Conservation (phyloP, 2,113 vertebrate genomes). For the Gymnobelideus leadbeateri region DNA sequence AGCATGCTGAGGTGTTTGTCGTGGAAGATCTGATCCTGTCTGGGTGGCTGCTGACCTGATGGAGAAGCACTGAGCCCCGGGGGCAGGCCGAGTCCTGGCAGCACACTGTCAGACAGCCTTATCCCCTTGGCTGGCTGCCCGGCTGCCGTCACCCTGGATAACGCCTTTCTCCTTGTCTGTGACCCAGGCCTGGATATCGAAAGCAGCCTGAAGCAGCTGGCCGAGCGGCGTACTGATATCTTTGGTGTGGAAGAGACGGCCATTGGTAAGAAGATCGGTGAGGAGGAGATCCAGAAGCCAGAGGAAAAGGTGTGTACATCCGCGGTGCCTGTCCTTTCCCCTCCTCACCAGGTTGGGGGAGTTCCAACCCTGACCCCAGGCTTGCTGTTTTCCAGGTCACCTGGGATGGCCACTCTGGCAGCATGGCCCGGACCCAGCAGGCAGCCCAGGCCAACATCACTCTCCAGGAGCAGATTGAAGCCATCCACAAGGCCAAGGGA, state of each 20-base stretch:
- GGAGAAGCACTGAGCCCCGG: too few species aligned
- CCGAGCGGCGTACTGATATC: constrained; percentile 99
- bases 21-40: too few species aligned
- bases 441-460: constrained; percentile 99
- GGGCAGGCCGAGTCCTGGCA: neutral
- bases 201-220: constrained; percentile 98
- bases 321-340: neutral
- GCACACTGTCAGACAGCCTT: too few species aligned
- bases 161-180: neutral
- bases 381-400: constrained; percentile 88
- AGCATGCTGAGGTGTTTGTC: fast-evolving
- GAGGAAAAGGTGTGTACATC: constrained; percentile 93
- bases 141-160: fast-evolving
- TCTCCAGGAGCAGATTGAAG: constrained; percentile 99
- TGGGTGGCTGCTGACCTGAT: too few species aligned
- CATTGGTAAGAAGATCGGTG: constrained; percentile 99
- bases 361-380: neutral
- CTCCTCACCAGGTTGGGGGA: too few species aligned
- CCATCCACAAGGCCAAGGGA: constrained; percentile 99
- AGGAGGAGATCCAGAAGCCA: constrained; percentile 99
- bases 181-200: constrained; percentile 94
- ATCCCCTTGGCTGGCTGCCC: neutral
- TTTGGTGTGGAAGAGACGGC: constrained; percentile 99
- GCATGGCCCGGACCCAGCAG: constrained; percentile 99
- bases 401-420: constrained; percentile 98